Conservation (phyloP, 2,113 vertebrate species). For the Chaetura pelagica region DNA sequence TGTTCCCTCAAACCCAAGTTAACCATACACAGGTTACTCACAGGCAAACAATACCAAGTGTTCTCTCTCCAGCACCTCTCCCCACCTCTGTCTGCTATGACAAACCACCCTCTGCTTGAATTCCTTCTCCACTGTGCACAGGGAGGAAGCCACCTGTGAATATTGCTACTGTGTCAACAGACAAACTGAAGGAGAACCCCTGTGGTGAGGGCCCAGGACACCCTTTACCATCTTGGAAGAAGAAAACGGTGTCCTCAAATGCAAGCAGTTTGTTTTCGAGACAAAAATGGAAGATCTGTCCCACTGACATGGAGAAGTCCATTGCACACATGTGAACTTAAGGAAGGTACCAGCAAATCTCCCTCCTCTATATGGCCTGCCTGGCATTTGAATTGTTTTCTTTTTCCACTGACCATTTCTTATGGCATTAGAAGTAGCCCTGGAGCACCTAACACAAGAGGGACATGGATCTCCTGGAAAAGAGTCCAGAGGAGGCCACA, state of each 20-base stretch:
- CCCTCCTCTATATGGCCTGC: not conserved
- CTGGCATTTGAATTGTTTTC: not conserved
- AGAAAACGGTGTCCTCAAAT: not conserved
- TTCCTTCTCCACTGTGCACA: not conserved
- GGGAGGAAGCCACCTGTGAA: not conserved
- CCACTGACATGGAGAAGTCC: not conserved
- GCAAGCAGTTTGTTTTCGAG: not conserved
- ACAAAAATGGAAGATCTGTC: not conserved
- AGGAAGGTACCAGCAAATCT: not conserved
- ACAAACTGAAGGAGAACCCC: not conserved
- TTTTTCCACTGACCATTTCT: not conserved
- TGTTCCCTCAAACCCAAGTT: not conserved
- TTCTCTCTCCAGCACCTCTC: not conserved
- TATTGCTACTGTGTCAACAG: not conserved
- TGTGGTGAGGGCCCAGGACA: not conserved
- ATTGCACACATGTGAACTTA: not conserved
- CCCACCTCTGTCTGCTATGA: rapidly evolving
- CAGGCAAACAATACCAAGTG: not conserved
- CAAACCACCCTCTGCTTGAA: not conserved
- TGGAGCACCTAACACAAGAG: too few species aligned
- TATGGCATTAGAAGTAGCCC: not conserved
- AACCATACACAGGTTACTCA: not conserved
- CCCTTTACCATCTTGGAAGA: not conserved
- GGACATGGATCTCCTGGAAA: too few species aligned
- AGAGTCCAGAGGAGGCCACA: too few species aligned